Percentiles rank a stretch among this genome's conserved stretches.
Evolutionary conservation across 2,888 invertebrate species (phyloP).

Genomic region (Brachyptera putata): DNA sequence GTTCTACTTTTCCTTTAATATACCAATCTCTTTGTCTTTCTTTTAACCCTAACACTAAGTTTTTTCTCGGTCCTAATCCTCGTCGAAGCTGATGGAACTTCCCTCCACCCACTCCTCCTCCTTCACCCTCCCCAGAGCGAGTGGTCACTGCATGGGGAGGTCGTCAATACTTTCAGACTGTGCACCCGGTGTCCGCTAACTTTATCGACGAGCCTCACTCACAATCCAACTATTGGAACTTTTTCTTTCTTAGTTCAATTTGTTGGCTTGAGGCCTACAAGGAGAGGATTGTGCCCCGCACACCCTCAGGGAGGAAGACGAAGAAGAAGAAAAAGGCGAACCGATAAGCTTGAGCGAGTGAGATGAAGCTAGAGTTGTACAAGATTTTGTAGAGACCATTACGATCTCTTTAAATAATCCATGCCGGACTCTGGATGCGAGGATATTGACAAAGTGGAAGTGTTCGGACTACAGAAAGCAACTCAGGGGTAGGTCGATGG

Average conservation of each 20-base stretch:
- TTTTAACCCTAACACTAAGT: slow-evolving; percentile 27
- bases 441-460: slow-evolving; percentile 30
- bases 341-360: slow-evolving; percentile 22
- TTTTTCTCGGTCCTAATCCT: slow-evolving; percentile 21
- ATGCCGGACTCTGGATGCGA: slow-evolving; percentile 24
- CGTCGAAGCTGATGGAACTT: slow-evolving; percentile 24
- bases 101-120: slow-evolving; percentile 35
- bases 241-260: slow-evolving; percentile 28
- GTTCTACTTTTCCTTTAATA: slow-evolving; percentile 40
- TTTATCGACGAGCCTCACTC: slow-evolving; percentile 29
- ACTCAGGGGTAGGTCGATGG: too few species aligned
- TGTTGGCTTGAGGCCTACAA: slow-evolving; percentile 24
- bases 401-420: slow-evolving; percentile 34
- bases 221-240: slow-evolving; percentile 30
- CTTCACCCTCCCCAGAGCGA: slow-evolving; percentile 37
- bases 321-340: background rate
- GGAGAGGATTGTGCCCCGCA: slow-evolving; percentile 23
- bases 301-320: slow-evolving; percentile 13
- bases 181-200: slow-evolving; percentile 29
- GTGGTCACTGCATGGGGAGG: slow-evolving; percentile 28
- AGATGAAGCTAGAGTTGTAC: slow-evolving; percentile 26
- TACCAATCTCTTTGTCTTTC: slow-evolving; percentile 40
- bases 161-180: slow-evolving; percentile 24
- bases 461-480: slow-evolving; percentile 16
- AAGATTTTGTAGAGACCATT: slow-evolving; percentile 33